Evolutionary conservation across 2,113 vertebrate species (phyloP), one percentile per base, ranked within the genome.

Genomic region (Pandion haliaetus): DNA sequence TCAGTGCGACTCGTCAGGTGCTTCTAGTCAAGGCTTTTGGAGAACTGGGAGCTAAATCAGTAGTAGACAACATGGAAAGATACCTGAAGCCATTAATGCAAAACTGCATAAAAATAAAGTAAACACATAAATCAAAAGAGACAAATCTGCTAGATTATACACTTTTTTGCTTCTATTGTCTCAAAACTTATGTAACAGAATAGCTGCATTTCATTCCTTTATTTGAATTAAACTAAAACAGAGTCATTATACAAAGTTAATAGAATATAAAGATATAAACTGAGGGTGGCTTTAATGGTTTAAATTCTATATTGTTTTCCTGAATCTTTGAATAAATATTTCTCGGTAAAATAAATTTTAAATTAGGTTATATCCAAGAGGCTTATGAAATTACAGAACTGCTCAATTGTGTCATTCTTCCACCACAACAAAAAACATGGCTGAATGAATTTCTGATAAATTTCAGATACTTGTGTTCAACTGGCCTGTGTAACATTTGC

Each of bases 281-380:
- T 92, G 36, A 69, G 55, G 63, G 32, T 84, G 21, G 11, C 24
- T 95, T 95, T 90, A 93, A 86, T 77, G 10, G 25, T 90, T 94
- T 88, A 44, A 31, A 70, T 88, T 73, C 26, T 66, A 20, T 90
- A 86, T 70, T 58, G 20, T 95, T 91, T 95, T 79, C 31, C 57
- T 84, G 40, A 90, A 81, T 63, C 62, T 83, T 88, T 88, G 67
- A 93, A 84, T 93, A 95, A 93, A 73, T 87, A 93, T 91, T 95
- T 76, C 17, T 91, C 20, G 57, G 28, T 58, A 89, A 25, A 91
- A 88, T 87, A 92, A 55, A 71, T 93, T 94, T 89, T 84, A 85
- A 82, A 82, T 89, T 73, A 87, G 16, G 14, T 57, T 95, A 63
- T 67, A 92, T 84, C 72, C 54, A 92, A 76, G 40, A 94, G 20